A percentile compares a stretch with the other conserved stretches of the same genome.
Evolutionary conservation across 23 tunicate genomes (phyloP).

Genomic region (Styela plicata): DNA sequence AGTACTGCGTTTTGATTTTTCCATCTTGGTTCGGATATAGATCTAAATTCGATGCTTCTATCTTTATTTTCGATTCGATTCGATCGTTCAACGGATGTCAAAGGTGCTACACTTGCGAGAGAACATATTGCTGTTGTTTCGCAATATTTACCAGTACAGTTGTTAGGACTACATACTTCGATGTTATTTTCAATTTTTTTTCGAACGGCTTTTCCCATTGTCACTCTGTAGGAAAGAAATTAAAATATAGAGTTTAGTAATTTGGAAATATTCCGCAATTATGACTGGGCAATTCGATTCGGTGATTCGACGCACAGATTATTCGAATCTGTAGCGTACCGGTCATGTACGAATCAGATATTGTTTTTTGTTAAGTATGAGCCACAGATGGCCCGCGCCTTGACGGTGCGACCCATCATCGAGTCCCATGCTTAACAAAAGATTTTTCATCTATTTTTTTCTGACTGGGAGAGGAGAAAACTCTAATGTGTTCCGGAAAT

Average conservation of each 20-base stretch:
- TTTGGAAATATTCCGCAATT: not conserved
- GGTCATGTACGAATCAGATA: too few species aligned
- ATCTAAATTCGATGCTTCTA: not conserved
- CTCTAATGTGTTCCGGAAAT: too few species aligned
- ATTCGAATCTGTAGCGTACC: not conserved
- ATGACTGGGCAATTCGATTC: not conserved
- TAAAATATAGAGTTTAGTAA: too few species aligned
- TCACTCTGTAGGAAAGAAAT: not conserved
- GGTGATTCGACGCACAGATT: not conserved
- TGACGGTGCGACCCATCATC: too few species aligned
- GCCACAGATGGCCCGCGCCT: too few species aligned
- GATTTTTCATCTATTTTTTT: too few species aligned
- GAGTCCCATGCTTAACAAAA: too few species aligned
- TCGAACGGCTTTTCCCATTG: not conserved
- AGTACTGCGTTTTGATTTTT: not conserved
- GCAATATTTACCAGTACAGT: slow-evolving; percentile 2
- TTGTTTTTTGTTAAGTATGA: too few species aligned
- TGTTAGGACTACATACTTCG: not conserved
- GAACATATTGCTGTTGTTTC: slow-evolving; percentile 18
- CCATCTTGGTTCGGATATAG: not conserved
- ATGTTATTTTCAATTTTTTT: not conserved
- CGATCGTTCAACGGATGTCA: not conserved
- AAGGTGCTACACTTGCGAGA: too few species aligned
- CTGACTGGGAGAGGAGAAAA: too few species aligned
- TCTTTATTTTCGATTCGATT: not conserved